Conservation (phyloP, 2,797 vertebrate species). For the Protonibea diacanthus region DNA sequence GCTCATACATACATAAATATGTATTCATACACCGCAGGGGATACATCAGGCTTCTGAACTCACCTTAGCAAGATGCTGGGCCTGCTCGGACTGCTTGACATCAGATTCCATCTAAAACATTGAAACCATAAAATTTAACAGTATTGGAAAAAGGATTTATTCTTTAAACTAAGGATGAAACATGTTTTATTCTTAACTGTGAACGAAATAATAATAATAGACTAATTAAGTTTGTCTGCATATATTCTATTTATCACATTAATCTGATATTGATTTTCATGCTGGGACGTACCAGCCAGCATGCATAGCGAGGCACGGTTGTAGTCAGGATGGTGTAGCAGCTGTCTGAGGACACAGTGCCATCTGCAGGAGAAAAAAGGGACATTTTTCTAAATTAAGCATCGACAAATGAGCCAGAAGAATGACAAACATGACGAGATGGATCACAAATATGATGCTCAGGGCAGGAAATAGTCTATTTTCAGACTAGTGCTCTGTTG, state of each 20-base stretch:
- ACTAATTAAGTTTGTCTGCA: background rate
- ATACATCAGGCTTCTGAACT: constrained; percentile 7
- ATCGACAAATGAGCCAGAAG: constrained; percentile 34
- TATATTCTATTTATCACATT: background rate
- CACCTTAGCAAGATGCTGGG: constrained; percentile 87
- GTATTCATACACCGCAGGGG: background rate
- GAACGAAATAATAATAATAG: background rate
- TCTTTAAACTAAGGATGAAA: background rate
- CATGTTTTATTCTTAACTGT: background rate
- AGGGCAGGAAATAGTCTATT: constrained; percentile 27
- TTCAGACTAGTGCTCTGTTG: constrained; percentile 26
- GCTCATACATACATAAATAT: background rate
- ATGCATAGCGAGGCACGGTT: constrained; percentile 90
- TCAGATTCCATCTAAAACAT: constrained; percentile 90
- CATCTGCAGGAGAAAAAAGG: constrained; percentile 89
- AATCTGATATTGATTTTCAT: constrained; percentile 9
- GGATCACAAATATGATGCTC: constrained; percentile 26
- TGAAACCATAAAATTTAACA: background rate
- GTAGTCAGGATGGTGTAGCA: constrained; percentile 91
- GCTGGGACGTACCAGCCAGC: constrained; percentile 91
- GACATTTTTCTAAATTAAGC: background rate
- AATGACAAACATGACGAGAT: constrained; percentile 30
- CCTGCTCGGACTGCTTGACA: constrained; percentile 92
- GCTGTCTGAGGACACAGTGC: constrained; percentile 90
- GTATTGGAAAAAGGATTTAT: background rate